phyloP scores from a whole-genome alignment of 1,140 invertebrate species.

The Drosophila setifemur region DNA sequence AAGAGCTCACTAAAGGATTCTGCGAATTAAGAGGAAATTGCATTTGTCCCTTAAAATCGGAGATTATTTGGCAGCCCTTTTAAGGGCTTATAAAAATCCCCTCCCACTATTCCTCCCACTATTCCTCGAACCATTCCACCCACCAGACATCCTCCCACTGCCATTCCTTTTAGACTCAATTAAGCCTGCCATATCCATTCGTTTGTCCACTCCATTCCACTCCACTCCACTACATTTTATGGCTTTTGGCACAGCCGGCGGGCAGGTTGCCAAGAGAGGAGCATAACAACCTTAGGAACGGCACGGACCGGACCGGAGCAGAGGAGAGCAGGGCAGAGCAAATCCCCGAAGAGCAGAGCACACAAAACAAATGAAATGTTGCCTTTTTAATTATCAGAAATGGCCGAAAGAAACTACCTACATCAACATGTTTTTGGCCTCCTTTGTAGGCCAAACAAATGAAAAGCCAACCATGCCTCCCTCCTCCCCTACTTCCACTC shows the following conservation, averaged over 20 bases:
- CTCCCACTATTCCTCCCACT: no score
- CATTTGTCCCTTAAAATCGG: no score
- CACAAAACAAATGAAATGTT: slow-evolving; percentile 36
- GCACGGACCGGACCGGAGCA: no score
- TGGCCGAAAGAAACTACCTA: slow-evolving; percentile 16
- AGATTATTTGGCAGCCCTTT: no score
- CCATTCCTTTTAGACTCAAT: slow-evolving; percentile 4
- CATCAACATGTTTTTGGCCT: slow-evolving; percentile 23
- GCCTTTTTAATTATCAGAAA: slow-evolving; percentile 70
- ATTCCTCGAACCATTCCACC: no score
- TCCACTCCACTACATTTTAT: slow-evolving; percentile 15
- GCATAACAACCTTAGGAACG: slow-evolving; percentile 6
- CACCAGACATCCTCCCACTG: neutral
- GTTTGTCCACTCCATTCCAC: slow-evolving; percentile 1
- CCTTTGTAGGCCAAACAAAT: slow-evolving; percentile 62
- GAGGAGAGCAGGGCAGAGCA: neutral
- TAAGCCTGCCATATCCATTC: neutral
- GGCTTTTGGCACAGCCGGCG: slow-evolving; percentile 6
- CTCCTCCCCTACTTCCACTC: neutral
- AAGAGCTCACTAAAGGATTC: no score
- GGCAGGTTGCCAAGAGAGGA: slow-evolving; percentile 16
- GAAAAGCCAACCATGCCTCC: slow-evolving; percentile 30
- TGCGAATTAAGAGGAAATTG: no score
- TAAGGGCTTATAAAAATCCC: neutral
- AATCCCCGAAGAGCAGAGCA: neutral